A percentile compares a stretch with the other conserved stretches of the same genome.
Evolutionary conservation across 2,797 vertebrate genomes (phyloP).

Genomic region (Chaetodon trifasciatus): DNA sequence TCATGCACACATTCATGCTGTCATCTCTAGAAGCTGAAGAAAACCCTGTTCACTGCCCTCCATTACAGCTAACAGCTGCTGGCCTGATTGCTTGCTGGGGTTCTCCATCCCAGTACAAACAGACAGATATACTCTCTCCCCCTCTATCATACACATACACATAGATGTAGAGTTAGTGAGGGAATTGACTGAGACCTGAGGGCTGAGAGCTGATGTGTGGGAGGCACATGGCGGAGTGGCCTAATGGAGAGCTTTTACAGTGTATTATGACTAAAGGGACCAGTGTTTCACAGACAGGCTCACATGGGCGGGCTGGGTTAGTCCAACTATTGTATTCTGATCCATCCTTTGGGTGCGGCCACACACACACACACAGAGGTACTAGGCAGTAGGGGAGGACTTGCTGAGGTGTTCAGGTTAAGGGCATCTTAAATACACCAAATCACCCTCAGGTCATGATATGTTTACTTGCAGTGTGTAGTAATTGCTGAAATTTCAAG

Average conservation of each 20-base stretch:
- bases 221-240: conserved; percentile 55
- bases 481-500: background rate
- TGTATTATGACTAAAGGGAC: conserved; percentile 48
- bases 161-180: conserved; percentile 32
- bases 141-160: conserved; percentile 3
- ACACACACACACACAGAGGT: background rate
- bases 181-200: conserved; percentile 62
- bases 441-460: background rate
- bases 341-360: background rate
- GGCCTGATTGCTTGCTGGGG: conserved; percentile 18
- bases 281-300: conserved; percentile 35
- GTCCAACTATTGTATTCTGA: conserved; percentile 20
- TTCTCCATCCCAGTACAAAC: conserved; percentile 39
- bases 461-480: background rate
- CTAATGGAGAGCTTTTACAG: conserved; percentile 68
- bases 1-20: background rate
- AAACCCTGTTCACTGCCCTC: conserved; percentile 7
- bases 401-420: conserved; percentile 20
- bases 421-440: background rate
- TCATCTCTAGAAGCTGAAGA: background rate
- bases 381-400: background rate
- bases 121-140: conserved; percentile 24
- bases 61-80: conserved; percentile 53
- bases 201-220: conserved; percentile 61
- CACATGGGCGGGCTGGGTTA: conserved; percentile 1